Conservation (phyloP, 1,140 invertebrate species). For the Papilio glaucus region DNA sequence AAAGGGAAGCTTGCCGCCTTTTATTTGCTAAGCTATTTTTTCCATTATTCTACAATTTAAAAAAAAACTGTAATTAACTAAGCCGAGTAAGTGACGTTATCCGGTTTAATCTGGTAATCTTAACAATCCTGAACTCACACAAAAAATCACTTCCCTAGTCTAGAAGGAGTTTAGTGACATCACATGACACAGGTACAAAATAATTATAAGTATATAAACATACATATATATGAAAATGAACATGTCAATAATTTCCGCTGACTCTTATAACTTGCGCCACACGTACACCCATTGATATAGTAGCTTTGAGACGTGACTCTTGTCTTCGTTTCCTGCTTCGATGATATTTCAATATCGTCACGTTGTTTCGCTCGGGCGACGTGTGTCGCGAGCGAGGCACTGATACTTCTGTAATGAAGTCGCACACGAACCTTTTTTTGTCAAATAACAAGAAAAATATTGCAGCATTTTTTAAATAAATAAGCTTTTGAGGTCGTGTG, state of each 20-base stretch:
- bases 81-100: too few species aligned
- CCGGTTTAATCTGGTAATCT: too few species aligned
- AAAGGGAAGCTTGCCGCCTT: too few species aligned
- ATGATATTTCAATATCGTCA: slow-evolving; percentile 45
- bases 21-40: too few species aligned
- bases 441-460: neutral
- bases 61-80: too few species aligned
- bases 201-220: too few species aligned
- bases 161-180: too few species aligned
- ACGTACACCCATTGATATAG: slow-evolving; percentile 16
- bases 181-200: too few species aligned
- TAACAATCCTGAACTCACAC: too few species aligned
- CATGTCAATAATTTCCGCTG: neutral
- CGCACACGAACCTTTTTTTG: neutral
- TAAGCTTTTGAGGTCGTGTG: neutral
- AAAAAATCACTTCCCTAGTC: too few species aligned
- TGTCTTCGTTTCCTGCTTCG: slow-evolving; percentile 42
- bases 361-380: neutral
- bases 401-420: slow-evolving; percentile 15
- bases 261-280: slow-evolving; percentile 28
- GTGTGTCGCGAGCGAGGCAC: neutral
- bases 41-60: too few species aligned
- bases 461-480: neutral
- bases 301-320: slow-evolving; percentile 40
- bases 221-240: too few species aligned